phyloP scores from a whole-genome alignment of 2,113 vertebrate species.

The Eptesicus fuscus region DNA sequence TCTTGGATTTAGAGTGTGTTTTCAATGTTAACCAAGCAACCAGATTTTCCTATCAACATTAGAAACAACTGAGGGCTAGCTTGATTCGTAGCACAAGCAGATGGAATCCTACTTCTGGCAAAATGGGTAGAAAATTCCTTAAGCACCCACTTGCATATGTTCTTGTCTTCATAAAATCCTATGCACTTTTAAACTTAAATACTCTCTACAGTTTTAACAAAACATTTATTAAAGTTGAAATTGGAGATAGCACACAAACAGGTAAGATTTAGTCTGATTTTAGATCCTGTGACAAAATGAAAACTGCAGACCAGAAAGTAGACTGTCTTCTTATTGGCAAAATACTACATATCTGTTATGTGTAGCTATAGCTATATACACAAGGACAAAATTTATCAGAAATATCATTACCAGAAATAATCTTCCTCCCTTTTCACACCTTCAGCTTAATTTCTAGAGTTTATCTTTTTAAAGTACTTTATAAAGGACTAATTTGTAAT shows the following conservation, averaged over 20 bases:
- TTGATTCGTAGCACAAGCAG: constrained; percentile 61
- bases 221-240: constrained; percentile 40
- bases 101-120: constrained; percentile 62
- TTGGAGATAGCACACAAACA: not conserved
- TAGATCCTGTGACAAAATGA: not conserved
- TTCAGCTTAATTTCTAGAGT: constrained; percentile 2
- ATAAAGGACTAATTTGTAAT: not conserved
- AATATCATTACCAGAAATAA: not conserved
- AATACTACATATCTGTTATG: not conserved
- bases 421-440: not conserved
- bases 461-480: not conserved
- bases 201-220: constrained; percentile 18
- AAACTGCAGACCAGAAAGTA: not conserved
- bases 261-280: constrained; percentile 3
- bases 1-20: constrained; percentile 56
- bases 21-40: constrained; percentile 60
- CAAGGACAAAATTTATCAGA: not conserved
- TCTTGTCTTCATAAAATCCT: constrained; percentile 53
- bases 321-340: not conserved
- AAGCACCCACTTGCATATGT: constrained; percentile 57
- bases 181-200: constrained; percentile 39
- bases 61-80: constrained; percentile 19
- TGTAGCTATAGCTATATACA: not conserved
- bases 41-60: constrained; percentile 58
- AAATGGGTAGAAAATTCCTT: constrained; percentile 55